Evolutionary conservation across 1,140 invertebrate genomes (phyloP).

Genomic region (Drosophila azteca): DNA sequence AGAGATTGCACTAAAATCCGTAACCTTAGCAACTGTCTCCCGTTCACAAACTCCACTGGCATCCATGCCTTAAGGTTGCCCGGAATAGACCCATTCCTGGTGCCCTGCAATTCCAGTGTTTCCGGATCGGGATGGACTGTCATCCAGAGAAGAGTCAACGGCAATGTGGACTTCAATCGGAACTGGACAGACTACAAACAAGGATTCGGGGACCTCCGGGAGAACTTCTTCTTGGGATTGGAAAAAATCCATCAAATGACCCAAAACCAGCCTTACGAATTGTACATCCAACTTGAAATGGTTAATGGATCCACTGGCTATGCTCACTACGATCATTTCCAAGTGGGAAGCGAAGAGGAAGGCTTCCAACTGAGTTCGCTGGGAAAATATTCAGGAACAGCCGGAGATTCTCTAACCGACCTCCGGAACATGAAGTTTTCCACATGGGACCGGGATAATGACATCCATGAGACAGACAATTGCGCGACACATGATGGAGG

Average conservation of each 20-base stretch:
- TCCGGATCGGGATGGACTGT: too few species aligned
- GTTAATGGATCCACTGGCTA: slow-evolving; percentile 28
- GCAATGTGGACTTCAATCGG: too few species aligned
- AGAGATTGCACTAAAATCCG: too few species aligned
- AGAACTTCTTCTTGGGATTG: slow-evolving; percentile 4
- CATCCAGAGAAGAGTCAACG: too few species aligned
- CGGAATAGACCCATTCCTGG: too few species aligned
- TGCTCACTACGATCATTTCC: slow-evolving; percentile 87
- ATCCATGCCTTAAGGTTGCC: too few species aligned
- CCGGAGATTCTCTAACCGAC: not conserved
- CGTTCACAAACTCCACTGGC: too few species aligned
- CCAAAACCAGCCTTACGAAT: too few species aligned
- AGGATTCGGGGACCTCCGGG: not conserved
- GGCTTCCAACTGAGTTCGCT: slow-evolving; percentile 87
- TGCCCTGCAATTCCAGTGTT: too few species aligned
- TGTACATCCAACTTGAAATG: not conserved
- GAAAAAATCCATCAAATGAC: too few species aligned
- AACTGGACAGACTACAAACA: too few species aligned
- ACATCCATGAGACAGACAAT: not conserved
- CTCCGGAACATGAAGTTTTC: not conserved
- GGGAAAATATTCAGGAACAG: slow-evolving; percentile 86
- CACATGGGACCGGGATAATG: not conserved
- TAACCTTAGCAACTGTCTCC: too few species aligned
- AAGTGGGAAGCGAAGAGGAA: slow-evolving; percentile 86
- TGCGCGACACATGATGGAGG: not conserved